Base-by-base conservation (phyloP, 2,113 vertebrate species). In the Patagioenas fasciata region DNA sequence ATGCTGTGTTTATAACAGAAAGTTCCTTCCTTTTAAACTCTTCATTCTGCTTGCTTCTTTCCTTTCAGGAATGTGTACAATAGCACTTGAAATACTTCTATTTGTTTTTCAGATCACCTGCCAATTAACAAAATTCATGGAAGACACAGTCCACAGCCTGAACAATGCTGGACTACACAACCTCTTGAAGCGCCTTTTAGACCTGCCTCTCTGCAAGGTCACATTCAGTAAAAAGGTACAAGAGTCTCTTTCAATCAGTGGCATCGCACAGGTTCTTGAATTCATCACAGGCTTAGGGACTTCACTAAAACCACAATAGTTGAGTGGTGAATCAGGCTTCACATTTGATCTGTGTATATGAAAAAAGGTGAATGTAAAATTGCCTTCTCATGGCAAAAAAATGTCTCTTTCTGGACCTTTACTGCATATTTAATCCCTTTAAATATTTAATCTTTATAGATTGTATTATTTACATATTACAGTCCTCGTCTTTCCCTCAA, bases 381-480 rank as follows among this genome's bases (percentile, higher is more conserved):
- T 89, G 44, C 77, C 65, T 65, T 65, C 77, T 73, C 29, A 26
- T 38, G 36, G 3, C 10, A 23, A 2, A 74, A 74, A 88, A 87
- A 42, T 23, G 48, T 15, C 65, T 95, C 79, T 94, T 96, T 93
- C 83, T 85, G 54, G 78, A 32, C 65, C 18, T 94, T 77, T 79
- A 96, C 50, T 96, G 54, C 62, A 89, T 91, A 96, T 95, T 97
- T 96, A 97, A 96, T 96, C 65, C 80, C 62, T 85, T 36, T 93
- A 94, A 95, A 94, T 96, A 93, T 96, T 96, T 96, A 80, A 91
- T 87, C 44, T 93, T 96, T 96, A 92, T 72, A 73, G 91, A 69
- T 62, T 87, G 73, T 42, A 92, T 95, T 96, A 97, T 94, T 96
- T 96, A 95, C 96, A 62, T 70, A 91, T 96, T 95, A 94, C 50